Evolutionary conservation across 2,797 vertebrate species (phyloP), one percentile per base, ranked within the genome.

Genomic region (Odontamblyopus rebecca): DNA sequence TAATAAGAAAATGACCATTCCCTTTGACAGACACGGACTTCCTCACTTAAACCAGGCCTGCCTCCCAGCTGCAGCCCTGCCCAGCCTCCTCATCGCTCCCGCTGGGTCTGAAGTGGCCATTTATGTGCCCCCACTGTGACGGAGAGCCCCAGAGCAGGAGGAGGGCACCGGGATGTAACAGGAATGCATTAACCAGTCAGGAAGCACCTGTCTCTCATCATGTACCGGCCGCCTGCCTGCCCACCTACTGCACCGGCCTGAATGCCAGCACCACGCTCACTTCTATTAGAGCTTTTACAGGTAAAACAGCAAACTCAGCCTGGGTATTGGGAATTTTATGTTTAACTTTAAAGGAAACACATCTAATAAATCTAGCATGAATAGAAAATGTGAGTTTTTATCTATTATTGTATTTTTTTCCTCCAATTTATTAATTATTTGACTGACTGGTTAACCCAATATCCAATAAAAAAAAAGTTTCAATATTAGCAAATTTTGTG

Each of bases 181-280:
- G 84, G 86, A 91, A 89, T 61, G 86, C 85, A 90, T 91, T 88
- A 90, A 81, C 76, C 76, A 84, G 80, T 57, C 61, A 54, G 72
- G 82, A 91, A 90, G 90, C 91, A 92, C 89, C 88, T 90, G 89
- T 79, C 85, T 91, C 82, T 85, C 87, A 92, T 91, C 85, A 89
- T 83, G 88, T 80, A 83, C 79, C 82, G 81, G 64, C 79, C 65
- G 75, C 65, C 69, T 53, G 65, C 54, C 77, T 71, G 74, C 83
- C 75, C 74, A 83, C 72, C 87, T 75, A 84, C 75, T 67, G 51
- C 30, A n/a, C 64, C 77, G 81, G 85, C 73, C 78, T 78, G 75
- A 69, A 50, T 69, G 77, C 74, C 68, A 79, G 73, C 74, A 79
- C 66, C 69, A 56, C 61, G 63, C n/a, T 65, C 29, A 53, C 64